phyloP scores from a whole-genome alignment of 2,797 vertebrate species.

The Bradypodion ventrale region DNA sequence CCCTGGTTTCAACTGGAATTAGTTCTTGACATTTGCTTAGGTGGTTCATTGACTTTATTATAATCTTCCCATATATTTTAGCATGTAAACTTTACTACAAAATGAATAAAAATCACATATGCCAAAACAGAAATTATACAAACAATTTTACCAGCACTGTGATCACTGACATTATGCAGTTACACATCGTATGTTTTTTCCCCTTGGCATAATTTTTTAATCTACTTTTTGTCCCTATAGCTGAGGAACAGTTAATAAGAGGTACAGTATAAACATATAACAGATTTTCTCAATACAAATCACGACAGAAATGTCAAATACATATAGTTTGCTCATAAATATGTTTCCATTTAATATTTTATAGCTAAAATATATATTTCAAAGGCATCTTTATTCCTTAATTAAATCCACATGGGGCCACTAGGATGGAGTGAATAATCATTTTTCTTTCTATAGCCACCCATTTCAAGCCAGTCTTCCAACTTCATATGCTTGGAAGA shows the following conservation, averaged over 20 bases:
- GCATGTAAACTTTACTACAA: constrained; percentile 52
- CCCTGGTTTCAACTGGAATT: constrained; percentile 65
- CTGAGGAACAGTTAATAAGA: constrained; percentile 44
- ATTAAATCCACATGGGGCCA: constrained; percentile 57
- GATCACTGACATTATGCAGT: constrained; percentile 47
- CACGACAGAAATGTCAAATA: constrained; percentile 66
- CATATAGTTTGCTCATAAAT: constrained; percentile 70
- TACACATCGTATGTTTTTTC: constrained; percentile 29
- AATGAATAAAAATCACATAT: constrained; percentile 37
- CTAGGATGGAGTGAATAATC: constrained; percentile 61
- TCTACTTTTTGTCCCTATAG: constrained; percentile 45
- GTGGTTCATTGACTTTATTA: constrained; percentile 62
- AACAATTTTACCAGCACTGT: constrained; percentile 57
- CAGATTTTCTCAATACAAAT: constrained; percentile 55
- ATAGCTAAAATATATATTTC: constrained; percentile 67
- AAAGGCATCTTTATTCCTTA: constrained; percentile 67
- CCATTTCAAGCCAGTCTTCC: constrained; percentile 25
- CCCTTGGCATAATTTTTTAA: constrained; percentile 45
- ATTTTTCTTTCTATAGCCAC: constrained; percentile 58
- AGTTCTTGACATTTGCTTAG: constrained; percentile 63
- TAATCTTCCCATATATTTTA: constrained; percentile 59
- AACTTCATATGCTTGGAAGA: constrained; percentile 48
- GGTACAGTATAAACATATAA: constrained; percentile 50
- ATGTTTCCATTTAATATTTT: constrained; percentile 65
- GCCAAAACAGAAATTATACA: constrained; percentile 54